Percentiles rank a stretch among this genome's conserved stretches.
Conservation (phyloP, 2,888 invertebrate species). For the Orthosia gracilis region DNA sequence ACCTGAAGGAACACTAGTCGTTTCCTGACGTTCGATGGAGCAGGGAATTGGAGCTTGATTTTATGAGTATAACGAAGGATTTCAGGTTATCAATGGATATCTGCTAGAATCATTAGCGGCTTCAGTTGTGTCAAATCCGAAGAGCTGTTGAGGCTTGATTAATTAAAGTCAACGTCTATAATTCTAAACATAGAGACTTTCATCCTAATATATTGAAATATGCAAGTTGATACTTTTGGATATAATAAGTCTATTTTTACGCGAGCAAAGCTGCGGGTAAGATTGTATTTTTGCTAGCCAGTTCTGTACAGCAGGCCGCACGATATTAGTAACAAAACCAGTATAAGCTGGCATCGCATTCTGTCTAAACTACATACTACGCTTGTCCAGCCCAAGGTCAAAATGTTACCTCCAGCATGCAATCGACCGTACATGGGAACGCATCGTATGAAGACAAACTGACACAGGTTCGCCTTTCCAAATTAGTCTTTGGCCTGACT, state of each 20-base stretch:
- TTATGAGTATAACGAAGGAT: not conserved
- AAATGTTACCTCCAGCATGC: not conserved
- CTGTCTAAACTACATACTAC: not conserved
- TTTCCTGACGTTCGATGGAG: conserved; percentile 21
- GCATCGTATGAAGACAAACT: not conserved
- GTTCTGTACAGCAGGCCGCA: too few relatives aligned
- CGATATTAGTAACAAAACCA: not conserved
- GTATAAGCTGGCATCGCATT: not conserved
- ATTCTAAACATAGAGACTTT: too few relatives aligned
- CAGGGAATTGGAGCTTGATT: conserved; percentile 9
- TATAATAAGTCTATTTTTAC: too few relatives aligned
- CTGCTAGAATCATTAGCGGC: too few relatives aligned
- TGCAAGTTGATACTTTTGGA: too few relatives aligned
- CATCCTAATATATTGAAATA: too few relatives aligned
- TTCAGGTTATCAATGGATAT: not conserved
- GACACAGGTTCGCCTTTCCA: not conserved
- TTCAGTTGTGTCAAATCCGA: too few relatives aligned
- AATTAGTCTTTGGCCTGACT: not conserved
- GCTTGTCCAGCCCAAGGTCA: not conserved
- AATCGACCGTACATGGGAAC: not conserved
- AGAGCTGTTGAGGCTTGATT: too few relatives aligned
- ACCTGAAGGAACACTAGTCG: not conserved
- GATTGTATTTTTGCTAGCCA: too few relatives aligned
- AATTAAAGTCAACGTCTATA: too few relatives aligned
- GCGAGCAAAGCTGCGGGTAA: too few relatives aligned